Evolutionary conservation across 2,113 vertebrate genomes (phyloP).

Genomic region (Dunckerocampus dactyliophorus): DNA sequence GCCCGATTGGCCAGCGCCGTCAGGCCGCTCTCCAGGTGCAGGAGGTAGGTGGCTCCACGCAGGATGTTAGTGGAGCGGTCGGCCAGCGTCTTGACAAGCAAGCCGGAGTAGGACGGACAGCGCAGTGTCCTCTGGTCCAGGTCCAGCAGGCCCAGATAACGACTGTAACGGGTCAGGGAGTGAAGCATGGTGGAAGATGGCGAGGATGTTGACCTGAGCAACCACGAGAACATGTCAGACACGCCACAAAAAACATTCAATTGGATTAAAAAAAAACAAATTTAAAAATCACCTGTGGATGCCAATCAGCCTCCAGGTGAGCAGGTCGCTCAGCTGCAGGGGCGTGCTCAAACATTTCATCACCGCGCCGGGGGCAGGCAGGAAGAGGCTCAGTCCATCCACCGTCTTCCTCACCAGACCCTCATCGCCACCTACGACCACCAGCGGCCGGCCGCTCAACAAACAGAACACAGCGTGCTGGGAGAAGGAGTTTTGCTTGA

Average conservation of each 20-base stretch:
- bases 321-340: slow-evolving; percentile 87
- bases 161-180: slow-evolving; percentile 82
- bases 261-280: not conserved
- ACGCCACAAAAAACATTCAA: not conserved
- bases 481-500: slow-evolving; percentile 87
- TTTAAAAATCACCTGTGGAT: slow-evolving; percentile 80
- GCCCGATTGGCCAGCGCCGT: slow-evolving; percentile 81
- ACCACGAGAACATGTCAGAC: not conserved
- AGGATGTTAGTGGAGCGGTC: slow-evolving; percentile 80
- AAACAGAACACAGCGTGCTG: slow-evolving; percentile 90
- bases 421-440: slow-evolving; percentile 85
- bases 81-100: slow-evolving; percentile 75
- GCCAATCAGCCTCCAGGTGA: slow-evolving; percentile 93
- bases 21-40: slow-evolving; percentile 84
- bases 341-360: slow-evolving; percentile 79
- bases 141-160: slow-evolving; percentile 86
- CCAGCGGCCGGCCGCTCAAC: slow-evolving; percentile 86
- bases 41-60: slow-evolving; percentile 85
- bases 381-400: slow-evolving; percentile 83
- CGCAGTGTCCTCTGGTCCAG: slow-evolving; percentile 87
- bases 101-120: slow-evolving; percentile 83
- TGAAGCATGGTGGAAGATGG: slow-evolving; percentile 61
- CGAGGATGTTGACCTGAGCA: slow-evolving; percentile 35
- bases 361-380: slow-evolving; percentile 77
- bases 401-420: slow-evolving; percentile 78